A percentile compares a stretch with the other conserved stretches of the same genome.
Evolutionary conservation across 2,888 invertebrate genomes (phyloP).

Genomic region (Galerucella pusilla): DNA sequence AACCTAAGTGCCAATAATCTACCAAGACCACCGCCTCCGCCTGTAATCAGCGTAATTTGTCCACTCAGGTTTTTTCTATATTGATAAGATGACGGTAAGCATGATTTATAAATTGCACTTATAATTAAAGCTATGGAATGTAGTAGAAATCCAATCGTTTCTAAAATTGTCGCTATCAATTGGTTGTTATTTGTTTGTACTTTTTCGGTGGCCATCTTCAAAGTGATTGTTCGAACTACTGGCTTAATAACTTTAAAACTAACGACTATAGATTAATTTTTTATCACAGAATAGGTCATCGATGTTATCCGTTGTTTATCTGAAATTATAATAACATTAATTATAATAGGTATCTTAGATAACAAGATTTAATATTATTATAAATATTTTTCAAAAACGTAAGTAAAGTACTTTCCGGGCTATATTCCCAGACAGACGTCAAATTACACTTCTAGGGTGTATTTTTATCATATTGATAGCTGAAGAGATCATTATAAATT

Average conservation of each 20-base stretch:
- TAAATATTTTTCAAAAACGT: too few species aligned
- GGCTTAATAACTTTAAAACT: not conserved
- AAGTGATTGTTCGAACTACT: constrained; percentile 10
- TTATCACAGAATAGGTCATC: constrained; percentile 36
- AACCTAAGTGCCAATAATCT: constrained; percentile 80
- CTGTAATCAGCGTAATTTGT: constrained; percentile 87
- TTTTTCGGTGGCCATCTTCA: constrained; percentile 33
- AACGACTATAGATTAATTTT: not conserved
- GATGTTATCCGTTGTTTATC: constrained; percentile 30
- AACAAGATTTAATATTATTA: too few species aligned
- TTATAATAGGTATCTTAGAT: not conserved
- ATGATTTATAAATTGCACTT: constrained; percentile 51
- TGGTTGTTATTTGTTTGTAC: constrained; percentile 59
- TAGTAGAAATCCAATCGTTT: constrained; percentile 64
- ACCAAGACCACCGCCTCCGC: constrained; percentile 89
- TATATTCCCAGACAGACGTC: too few species aligned
- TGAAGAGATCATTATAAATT: too few species aligned
- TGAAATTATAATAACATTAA: constrained; percentile 24
- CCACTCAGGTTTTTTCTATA: constrained; percentile 78
- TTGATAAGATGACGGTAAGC: constrained; percentile 71
- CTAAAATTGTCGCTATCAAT: constrained; percentile 69
- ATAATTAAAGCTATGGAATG: constrained; percentile 60
- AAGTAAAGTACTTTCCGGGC: too few species aligned
- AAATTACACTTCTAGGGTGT: too few species aligned
- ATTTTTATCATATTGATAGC: too few species aligned